Evolutionary conservation across 2,888 invertebrate genomes (phyloP).

Genomic region (Synanthedon myopaeformis): DNA sequence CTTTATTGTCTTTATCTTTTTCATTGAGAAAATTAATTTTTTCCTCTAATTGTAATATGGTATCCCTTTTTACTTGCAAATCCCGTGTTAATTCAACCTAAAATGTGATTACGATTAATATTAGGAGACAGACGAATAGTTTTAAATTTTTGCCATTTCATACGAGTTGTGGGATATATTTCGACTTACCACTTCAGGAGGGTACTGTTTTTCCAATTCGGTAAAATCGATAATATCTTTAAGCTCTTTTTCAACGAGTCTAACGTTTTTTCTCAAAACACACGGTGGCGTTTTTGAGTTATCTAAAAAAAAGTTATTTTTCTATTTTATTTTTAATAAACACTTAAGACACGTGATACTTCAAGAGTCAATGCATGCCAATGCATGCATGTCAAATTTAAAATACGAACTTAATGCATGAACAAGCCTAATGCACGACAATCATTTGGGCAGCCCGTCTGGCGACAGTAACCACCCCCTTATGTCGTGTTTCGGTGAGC

Average conservation of each 20-base stretch:
- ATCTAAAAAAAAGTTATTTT: constrained; percentile 17
- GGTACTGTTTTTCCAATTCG: constrained; percentile 68
- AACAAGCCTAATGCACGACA: no score
- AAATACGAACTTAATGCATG: no score
- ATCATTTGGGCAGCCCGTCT: no score
- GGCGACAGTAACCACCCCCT: no score
- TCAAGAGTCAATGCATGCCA: no score
- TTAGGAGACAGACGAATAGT: no score
- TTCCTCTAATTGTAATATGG: constrained; percentile 36
- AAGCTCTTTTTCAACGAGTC: constrained; percentile 60
- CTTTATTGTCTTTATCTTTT: constrained; percentile 32
- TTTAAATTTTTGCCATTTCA: no score
- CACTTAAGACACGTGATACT: no score
- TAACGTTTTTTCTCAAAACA: constrained; percentile 50
- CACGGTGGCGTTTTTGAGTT: constrained; percentile 57
- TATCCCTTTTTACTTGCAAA: constrained; percentile 36
- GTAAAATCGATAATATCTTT: constrained; percentile 70
- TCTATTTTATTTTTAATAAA: no score
- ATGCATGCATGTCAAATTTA: no score
- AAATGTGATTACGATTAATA: constrained; percentile 9
- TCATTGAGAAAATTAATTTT: constrained; percentile 26
- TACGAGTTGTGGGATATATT: no score
- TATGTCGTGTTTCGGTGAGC: no score
- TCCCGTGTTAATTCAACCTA: constrained; percentile 55
- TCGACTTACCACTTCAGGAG: constrained; percentile 45